A percentile compares a stretch with the other conserved stretches of the same genome.
phyloP scores from a whole-genome alignment of 2,113 vertebrate species.

The Lepus americanus region DNA sequence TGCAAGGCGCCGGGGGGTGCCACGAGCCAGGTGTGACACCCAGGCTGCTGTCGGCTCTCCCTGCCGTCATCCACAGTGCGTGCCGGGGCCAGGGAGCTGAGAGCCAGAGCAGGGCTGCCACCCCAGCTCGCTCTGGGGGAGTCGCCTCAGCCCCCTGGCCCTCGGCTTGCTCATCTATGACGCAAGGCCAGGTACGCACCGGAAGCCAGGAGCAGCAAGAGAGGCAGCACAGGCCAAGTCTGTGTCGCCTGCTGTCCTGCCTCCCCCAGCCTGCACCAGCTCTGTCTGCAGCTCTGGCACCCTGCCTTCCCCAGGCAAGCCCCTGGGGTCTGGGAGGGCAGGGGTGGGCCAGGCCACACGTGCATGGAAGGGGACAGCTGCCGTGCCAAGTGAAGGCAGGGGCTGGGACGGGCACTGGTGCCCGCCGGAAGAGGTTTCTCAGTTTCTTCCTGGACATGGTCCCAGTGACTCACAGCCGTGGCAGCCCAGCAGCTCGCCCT shows the following conservation, averaged over 20 bases:
- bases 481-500: conserved; percentile 53
- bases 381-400: conserved; percentile 49
- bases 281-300: neutral
- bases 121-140: neutral
- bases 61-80: neutral
- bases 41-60: neutral
- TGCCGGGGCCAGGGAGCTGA: neutral
- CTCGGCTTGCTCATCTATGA: neutral
- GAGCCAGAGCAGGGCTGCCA: neutral
- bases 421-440: conserved; percentile 67
- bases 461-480: conserved; percentile 63
- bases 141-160: neutral
- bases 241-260: neutral
- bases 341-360: neutral
- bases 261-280: too few relatives aligned
- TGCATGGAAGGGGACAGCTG: conserved; percentile 48
- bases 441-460: conserved; percentile 70
- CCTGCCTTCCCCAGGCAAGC: neutral
- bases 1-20: neutral
- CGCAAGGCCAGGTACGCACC: neutral
- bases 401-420: conserved; percentile 11
- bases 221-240: too few relatives aligned
- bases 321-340: neutral
- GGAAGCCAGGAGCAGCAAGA: neutral
- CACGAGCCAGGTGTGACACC: neutral